phyloP scores from a whole-genome alignment of 2,888 invertebrate genomes.

The Lasioglossum pauxillum region DNA sequence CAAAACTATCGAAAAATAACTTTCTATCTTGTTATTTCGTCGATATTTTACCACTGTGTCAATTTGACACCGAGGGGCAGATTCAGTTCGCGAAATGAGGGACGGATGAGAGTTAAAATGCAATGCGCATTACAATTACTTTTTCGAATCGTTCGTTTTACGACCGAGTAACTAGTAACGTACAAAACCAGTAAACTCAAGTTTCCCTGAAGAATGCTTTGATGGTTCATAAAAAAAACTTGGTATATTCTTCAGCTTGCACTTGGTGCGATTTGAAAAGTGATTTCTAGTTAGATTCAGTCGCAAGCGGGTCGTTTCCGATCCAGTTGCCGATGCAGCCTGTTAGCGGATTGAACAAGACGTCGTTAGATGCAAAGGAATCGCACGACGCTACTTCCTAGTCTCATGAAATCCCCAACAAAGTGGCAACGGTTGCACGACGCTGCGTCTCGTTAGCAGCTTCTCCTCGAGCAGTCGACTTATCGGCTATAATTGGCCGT shows the following conservation, averaged over 20 bases:
- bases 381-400: constrained; percentile 16
- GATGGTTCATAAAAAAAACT: neutral
- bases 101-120: too few relatives aligned
- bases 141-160: too few relatives aligned
- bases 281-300: neutral
- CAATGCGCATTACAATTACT: too few relatives aligned
- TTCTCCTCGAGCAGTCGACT: constrained; percentile 61
- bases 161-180: neutral
- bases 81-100: too few relatives aligned
- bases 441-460: constrained; percentile 71
- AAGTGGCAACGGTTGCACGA: constrained; percentile 32
- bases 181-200: neutral
- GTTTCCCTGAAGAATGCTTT: neutral
- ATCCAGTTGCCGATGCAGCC: neutral
- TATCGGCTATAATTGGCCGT: constrained; percentile 77
- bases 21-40: too few relatives aligned
- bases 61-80: too few relatives aligned
- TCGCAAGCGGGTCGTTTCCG: neutral
- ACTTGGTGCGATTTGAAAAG: neutral
- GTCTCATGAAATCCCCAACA: constrained; percentile 25
- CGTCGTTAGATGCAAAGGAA: constrained; percentile 18
- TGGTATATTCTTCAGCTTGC: neutral
- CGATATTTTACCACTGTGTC: too few relatives aligned
- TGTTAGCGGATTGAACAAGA: constrained; percentile 5
- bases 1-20: too few relatives aligned